phyloP scores from a whole-genome alignment of 2,113 vertebrate species.

The Neomonachus schauinslandi region DNA sequence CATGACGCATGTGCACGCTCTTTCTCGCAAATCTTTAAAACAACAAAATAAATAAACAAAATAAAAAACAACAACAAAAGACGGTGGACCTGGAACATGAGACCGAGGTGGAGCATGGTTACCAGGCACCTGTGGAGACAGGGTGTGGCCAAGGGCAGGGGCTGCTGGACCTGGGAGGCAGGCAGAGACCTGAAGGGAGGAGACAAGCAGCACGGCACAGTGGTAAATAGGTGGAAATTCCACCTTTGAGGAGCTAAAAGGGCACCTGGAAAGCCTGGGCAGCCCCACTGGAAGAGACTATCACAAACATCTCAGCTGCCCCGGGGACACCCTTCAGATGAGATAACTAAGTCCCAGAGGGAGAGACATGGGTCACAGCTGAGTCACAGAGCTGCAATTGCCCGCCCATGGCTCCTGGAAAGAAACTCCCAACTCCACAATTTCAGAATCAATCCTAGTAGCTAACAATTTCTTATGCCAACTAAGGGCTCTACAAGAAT shows the following conservation, averaged over 20 bases:
- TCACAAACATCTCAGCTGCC: not conserved
- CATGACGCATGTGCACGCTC: not conserved
- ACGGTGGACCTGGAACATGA: not conserved
- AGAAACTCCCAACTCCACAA: not conserved
- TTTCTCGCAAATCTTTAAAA: not conserved
- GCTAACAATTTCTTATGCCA: conserved; percentile 1
- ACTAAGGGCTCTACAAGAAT: not conserved
- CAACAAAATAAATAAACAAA: not conserved
- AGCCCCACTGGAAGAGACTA: not conserved
- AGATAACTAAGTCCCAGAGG: conserved; percentile 60
- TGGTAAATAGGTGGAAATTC: not conserved
- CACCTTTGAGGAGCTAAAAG: not conserved
- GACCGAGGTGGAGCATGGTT: not conserved
- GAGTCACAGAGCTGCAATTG: conserved; percentile 35
- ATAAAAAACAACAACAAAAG: not conserved
- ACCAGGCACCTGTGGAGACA: not conserved
- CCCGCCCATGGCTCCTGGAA: not conserved
- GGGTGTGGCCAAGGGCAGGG: not conserved
- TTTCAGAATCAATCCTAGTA: not conserved
- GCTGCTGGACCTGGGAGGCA: not conserved
- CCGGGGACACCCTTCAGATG: not conserved
- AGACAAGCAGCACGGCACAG: not conserved
- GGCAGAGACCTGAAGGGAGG: not conserved
- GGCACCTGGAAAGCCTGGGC: not conserved
- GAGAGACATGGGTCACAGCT: not conserved